phyloP scores from a whole-genome alignment of 92 coral and sea anemone species.

The Palythoa grandis region DNA sequence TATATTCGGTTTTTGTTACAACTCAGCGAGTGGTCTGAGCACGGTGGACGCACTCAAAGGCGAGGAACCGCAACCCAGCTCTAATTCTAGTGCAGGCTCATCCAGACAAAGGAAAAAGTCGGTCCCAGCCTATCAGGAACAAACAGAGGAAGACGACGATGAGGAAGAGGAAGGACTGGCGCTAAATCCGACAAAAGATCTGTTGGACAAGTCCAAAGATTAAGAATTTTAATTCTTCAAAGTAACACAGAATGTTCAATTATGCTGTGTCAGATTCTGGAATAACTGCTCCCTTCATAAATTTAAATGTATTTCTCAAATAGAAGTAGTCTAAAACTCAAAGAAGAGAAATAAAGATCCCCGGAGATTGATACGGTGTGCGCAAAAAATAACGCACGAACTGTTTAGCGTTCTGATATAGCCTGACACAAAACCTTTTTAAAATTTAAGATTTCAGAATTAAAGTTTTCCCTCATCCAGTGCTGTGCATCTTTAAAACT shows the following conservation, averaged over 20 bases:
- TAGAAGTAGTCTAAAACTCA: too few relatives aligned
- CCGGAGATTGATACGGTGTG: too few relatives aligned
- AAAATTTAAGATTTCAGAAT: too few relatives aligned
- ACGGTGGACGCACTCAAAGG: slow-evolving; percentile 89
- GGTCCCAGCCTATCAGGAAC: slow-evolving; percentile 72
- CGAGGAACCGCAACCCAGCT: slow-evolving; percentile 69
- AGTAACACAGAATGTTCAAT: neutral
- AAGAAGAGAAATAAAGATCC: too few relatives aligned
- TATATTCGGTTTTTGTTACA: slow-evolving; percentile 80
- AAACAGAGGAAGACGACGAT: slow-evolving; percentile 60
- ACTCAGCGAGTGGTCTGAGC: slow-evolving; percentile 91
- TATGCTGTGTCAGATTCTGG: too few relatives aligned
- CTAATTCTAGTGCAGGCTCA: slow-evolving; percentile 57
- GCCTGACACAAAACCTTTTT: too few relatives aligned
- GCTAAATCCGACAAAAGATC: slow-evolving; percentile 68
- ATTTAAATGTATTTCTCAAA: too few relatives aligned
- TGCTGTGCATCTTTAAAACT: too few relatives aligned
- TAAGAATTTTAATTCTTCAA: neutral
- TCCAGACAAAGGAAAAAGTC: slow-evolving; percentile 54
- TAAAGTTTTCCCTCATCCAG: too few relatives aligned
- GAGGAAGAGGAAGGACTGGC: slow-evolving; percentile 83
- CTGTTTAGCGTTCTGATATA: too few relatives aligned
- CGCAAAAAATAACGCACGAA: too few relatives aligned
- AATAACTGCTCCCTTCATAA: too few relatives aligned
- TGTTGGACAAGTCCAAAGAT: slow-evolving; percentile 76